Evolutionary conservation across 1,140 invertebrate species (phyloP), one percentile per base, ranked within the genome.

Genomic region (Lerema accius): DNA sequence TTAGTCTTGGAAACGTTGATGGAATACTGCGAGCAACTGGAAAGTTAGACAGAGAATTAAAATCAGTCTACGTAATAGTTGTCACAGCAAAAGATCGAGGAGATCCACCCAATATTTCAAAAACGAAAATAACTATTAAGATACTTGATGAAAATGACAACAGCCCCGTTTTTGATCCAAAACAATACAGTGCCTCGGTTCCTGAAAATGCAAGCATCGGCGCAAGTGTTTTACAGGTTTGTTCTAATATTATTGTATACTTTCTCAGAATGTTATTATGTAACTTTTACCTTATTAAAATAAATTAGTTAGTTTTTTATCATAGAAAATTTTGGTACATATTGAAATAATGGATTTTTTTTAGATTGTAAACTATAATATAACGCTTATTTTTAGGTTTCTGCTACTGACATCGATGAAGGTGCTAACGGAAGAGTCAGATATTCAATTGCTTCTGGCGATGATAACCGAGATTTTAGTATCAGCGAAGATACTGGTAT

Each of bases 121-220:
- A 93, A 39, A 93, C 94, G 10, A 93, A 93, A 43, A 92, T 99
- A 14, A 90, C 92, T 5, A 94, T 99, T 4, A 92, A 93, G 48
- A 94, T 99, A 23, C 89, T 96, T 16, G 98, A 99, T 82, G 96
- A 97, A 82, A 99, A 99, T 85, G 98, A 99, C 86, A 98, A 99
- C 84, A 95, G 94, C 63, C 98, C 98, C 0, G 92, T 96, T 4
- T 99, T 99, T 89, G 95, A 97, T 83, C 96, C 96, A 0, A 94
- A 94, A 71, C 95, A 96, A 71, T 99, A 99, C 79, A 96, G 95
- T 32, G 95, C 96, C 0, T 95, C 95, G 0, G 94, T 99, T 5
- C 94, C 96, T 0, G 98, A 99, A 90, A 98, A 99, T 90, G 96
- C 97, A n/a, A 96, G 95, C 66, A 96, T 98, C 61, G 98, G 98